phyloP scores from a whole-genome alignment of 2,113 vertebrate species.

The Polyodon spathula region DNA sequence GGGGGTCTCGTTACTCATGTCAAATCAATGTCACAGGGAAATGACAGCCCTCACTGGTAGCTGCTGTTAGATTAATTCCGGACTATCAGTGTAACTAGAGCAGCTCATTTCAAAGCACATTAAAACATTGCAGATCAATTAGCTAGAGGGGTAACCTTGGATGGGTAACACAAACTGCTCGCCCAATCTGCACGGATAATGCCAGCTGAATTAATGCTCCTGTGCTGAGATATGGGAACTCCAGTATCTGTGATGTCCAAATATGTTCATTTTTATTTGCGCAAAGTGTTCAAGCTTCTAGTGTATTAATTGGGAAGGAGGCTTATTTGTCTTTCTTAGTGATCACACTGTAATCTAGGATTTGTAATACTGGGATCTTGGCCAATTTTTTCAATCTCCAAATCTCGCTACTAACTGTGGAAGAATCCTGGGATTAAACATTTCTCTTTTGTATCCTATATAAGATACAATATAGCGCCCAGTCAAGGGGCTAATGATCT shows the following conservation, averaged over 20 bases:
- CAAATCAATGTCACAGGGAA: constrained; percentile 11
- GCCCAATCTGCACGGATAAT: background rate
- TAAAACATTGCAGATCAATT: constrained; percentile 21
- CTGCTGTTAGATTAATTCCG: constrained; percentile 20
- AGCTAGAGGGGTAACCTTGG: constrained; percentile 21
- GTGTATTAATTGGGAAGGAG: too few species aligned
- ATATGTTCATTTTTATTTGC: background rate
- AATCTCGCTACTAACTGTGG: too few species aligned
- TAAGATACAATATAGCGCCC: too few species aligned
- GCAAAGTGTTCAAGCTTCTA: too few species aligned
- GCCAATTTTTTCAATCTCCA: background rate
- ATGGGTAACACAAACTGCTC: background rate
- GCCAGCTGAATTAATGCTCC: background rate
- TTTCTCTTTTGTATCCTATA: too few species aligned
- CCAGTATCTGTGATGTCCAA: background rate
- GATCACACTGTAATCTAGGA: background rate
- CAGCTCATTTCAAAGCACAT: constrained; percentile 14
- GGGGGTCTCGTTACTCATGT: constrained; percentile 20
- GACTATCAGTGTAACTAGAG: constrained; percentile 16
- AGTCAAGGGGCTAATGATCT: too few species aligned
- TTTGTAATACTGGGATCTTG: background rate
- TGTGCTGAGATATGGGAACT: background rate
- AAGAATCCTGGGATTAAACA: too few species aligned
- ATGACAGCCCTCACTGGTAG: constrained; percentile 19
- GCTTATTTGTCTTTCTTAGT: background rate